A percentile compares a stretch with the other conserved stretches of the same genome.
Conservation (phyloP, 2,113 vertebrate species). For the Colistium nudipinnis region DNA sequence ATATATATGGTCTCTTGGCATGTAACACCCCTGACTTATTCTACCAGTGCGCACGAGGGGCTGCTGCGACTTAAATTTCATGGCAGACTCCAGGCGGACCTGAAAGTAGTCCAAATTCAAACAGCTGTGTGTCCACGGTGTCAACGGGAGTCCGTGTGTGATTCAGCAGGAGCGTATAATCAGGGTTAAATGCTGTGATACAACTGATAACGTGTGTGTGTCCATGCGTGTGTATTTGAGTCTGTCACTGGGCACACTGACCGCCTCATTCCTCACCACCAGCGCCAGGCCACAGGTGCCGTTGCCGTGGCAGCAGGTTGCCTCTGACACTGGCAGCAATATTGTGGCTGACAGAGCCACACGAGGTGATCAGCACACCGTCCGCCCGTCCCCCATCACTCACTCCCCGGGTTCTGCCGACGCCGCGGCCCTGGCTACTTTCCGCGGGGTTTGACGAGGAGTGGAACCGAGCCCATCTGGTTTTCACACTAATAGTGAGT, state of each 20-base stretch:
- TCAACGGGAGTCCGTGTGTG: too few relatives aligned
- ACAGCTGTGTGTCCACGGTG: too few relatives aligned
- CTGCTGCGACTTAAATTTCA: too few relatives aligned
- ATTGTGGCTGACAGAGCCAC: conserved; percentile 69
- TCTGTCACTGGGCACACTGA: conserved; percentile 3
- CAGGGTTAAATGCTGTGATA: too few relatives aligned
- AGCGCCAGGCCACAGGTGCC: conserved; percentile 46
- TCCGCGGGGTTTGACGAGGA: conserved; percentile 21
- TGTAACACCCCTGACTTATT: too few relatives aligned
- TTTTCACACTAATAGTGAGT: conserved; percentile 58
- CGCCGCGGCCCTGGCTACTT: conserved; percentile 29
- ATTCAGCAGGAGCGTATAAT: too few relatives aligned
- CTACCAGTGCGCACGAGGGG: too few relatives aligned
- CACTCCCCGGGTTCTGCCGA: conserved; percentile 39
- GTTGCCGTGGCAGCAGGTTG: conserved; percentile 27
- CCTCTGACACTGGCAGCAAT: conserved; percentile 63
- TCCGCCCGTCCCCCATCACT: conserved; percentile 61
- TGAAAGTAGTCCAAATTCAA: too few relatives aligned
- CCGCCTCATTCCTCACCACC: conserved; percentile 44
- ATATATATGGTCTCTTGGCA: too few relatives aligned
- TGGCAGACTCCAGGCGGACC: too few relatives aligned
- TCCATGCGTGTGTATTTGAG: not conserved
- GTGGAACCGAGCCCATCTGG: conserved; percentile 55
- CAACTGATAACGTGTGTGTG: conserved; percentile 6
- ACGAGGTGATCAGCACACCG: conserved; percentile 70